A percentile compares a stretch with the other conserved stretches of the same genome.
phyloP scores from a whole-genome alignment of 2,797 vertebrate species.

The Coccyzus lansbergi region DNA sequence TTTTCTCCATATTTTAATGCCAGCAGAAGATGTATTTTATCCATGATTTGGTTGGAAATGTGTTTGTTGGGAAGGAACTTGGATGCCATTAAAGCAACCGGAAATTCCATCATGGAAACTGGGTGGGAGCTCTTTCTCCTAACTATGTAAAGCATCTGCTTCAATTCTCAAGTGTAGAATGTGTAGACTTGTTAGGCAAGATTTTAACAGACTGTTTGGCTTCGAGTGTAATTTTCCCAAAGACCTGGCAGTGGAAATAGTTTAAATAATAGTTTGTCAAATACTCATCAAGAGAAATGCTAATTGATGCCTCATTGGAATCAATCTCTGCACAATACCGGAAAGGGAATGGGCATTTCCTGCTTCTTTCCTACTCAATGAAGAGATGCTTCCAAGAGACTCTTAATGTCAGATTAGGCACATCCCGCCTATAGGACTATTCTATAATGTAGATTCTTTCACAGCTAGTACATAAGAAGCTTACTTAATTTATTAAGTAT shows the following conservation, averaged over 20 bases:
- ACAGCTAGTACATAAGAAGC: neutral
- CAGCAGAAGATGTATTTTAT: conserved; percentile 54
- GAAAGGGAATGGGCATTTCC: conserved; percentile 35
- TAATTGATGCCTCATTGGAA: conserved; percentile 66
- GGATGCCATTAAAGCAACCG: neutral
- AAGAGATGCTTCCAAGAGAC: neutral
- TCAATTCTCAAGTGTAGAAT: conserved; percentile 59
- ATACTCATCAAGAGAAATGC: conserved; percentile 66
- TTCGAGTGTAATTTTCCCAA: conserved; percentile 63
- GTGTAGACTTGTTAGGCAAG: conserved; percentile 60
- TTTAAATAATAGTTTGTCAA: conserved; percentile 77
- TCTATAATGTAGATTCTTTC: neutral
- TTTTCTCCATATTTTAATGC: conserved; percentile 28
- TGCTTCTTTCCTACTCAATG: neutral
- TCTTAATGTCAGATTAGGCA: neutral
- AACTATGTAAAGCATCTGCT: conserved; percentile 65
- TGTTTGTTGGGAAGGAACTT: conserved; percentile 19
- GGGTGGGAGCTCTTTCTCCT: conserved; percentile 46
- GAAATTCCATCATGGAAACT: neutral
- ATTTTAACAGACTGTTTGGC: conserved; percentile 78
- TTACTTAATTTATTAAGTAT: neutral
- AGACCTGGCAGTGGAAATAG: conserved; percentile 73
- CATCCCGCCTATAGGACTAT: neutral
- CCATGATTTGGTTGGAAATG: conserved; percentile 29
- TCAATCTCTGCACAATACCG: neutral